These are phyloP conservation scores for Chaenogobius annularis DNA, from an alignment of 2,113 vertebrate species.

Conservation along the genomic window DNA sequence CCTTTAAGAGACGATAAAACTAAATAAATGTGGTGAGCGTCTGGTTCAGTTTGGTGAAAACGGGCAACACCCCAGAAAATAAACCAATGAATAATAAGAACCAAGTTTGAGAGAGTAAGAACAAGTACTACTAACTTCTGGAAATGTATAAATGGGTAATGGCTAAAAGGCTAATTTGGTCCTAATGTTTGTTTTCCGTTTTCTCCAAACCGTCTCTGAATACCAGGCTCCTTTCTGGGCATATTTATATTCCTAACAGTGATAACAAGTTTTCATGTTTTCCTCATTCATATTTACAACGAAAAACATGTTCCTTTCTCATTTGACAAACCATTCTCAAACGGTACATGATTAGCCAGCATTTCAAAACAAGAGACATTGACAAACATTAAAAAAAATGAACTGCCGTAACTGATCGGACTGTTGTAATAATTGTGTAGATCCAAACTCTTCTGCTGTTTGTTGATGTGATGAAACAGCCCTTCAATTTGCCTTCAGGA, in stretches of 20 bases:
- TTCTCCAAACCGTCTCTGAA: background rate
- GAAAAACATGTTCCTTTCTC: background rate
- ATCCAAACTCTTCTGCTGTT: background rate
- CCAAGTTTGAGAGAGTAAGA: background rate
- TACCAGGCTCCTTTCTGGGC: background rate
- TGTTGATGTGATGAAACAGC: background rate
- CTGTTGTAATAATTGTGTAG: background rate
- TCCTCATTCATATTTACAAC: slow-evolving; percentile 7
- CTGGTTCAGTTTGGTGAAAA: background rate
- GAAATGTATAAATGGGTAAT: background rate
- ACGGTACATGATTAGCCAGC: background rate
- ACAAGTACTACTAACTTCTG: background rate
- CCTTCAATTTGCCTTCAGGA: background rate
- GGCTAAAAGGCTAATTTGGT: background rate
- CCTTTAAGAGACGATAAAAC: background rate
- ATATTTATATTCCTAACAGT: background rate
- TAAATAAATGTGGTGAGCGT: too few relatives aligned
- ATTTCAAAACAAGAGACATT: background rate
- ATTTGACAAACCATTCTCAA: background rate
- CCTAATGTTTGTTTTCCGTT: background rate
- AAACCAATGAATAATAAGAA: background rate
- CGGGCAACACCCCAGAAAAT: background rate
- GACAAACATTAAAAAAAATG: background rate
- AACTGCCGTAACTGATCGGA: background rate
- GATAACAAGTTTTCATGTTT: background rate